Base-by-base conservation (phyloP, 2,113 vertebrate genomes). In the Cyrtonyx montezumae region DNA sequence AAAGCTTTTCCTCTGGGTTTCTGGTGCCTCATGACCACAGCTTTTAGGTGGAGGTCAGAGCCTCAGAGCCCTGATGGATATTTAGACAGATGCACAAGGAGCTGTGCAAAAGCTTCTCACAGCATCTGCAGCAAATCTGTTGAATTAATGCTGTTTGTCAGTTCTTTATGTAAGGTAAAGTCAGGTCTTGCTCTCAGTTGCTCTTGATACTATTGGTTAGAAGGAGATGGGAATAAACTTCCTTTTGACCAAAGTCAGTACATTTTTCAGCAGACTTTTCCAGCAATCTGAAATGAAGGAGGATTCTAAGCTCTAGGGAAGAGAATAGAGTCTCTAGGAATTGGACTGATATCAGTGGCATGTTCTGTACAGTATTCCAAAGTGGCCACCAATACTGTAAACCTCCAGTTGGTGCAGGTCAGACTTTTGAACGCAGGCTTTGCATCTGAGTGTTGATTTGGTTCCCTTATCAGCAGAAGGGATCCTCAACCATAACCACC, bases 361-460 rank as follows among this genome's bases (percentile, higher is more conserved):
- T 71, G 45, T 69, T 66, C 49, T 6, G 45, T 48, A 32, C 8
- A 36, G 49, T 18, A 32, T 81, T 88, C 14, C 37, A 73, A 77
- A 84, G 55, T 18, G 73, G 58, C 68, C 88, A 36, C 23, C 79
- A 48, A 84, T 18, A 32, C 53, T 30, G 28, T 32, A 43, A 79
- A 19, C 15, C 11, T 28, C 55, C 8, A 25, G 48, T 74, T 90
- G 20, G 3, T 4, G 18, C 30, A 78, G 87, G 84, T 80, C 71
- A 90, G 87, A 71, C 85, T 65, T 93, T 94, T 56, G 69, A 69
- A 79, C 67, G 65, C 34, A 75, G 87, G 16, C 65, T 92, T 89
- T 91, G 68, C 43, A 45, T 68, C 19, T 25, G 73, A 66, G 73
- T 62, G 78, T 53, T 74, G 36, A 61, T 83, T 30, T 85, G 89